These are phyloP conservation scores for Kryphioiulus occultus DNA, from an alignment of 2,888 invertebrate genomes.

Conservation along the genomic window DNA sequence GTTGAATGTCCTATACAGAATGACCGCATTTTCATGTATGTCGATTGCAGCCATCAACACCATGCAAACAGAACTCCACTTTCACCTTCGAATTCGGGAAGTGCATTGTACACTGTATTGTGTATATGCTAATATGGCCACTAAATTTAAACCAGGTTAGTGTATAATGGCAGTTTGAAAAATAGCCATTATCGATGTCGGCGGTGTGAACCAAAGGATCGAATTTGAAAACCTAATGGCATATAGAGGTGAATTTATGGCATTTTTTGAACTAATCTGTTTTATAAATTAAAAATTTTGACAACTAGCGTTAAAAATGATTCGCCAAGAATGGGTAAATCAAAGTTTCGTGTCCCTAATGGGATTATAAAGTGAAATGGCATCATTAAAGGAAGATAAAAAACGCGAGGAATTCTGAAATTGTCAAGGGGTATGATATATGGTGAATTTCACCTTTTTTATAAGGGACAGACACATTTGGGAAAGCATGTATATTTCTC, in stretches of 20 bases:
- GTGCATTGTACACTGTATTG: background rate
- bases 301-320: background rate
- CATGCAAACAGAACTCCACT: background rate
- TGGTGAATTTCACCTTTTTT: no score
- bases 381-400: background rate
- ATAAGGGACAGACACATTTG: no score
- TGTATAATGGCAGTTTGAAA: background rate
- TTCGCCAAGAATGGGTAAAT: no score
- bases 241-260: background rate
- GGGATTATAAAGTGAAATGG: background rate
- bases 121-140: background rate
- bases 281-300: background rate
- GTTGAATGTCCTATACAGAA: background rate
- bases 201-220: background rate
- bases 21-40: background rate
- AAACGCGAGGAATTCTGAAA: background rate
- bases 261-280: background rate
- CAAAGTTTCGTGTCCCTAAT: background rate
- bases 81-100: background rate
- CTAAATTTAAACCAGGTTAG: slow-evolving; percentile 19
- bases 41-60: background rate
- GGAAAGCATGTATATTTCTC: no score
- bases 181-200: background rate
- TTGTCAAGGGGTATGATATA: no score
- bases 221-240: no score